Evolutionary conservation across 2,888 invertebrate species (phyloP), one percentile per base, ranked within the genome.

Genomic region (Papilio demoleus): DNA sequence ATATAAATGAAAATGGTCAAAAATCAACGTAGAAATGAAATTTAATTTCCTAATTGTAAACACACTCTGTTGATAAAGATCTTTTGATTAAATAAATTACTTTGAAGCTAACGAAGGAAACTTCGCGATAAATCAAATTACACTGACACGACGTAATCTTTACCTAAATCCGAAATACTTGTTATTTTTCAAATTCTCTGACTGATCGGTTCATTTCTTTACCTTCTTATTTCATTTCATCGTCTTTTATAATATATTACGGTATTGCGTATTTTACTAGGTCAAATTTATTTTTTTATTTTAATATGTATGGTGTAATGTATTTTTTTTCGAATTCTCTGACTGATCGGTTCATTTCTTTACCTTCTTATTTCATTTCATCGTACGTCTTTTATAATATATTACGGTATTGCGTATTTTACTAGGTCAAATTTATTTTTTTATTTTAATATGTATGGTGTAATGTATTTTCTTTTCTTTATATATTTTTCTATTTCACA

Each of bases 81-180:
- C 24, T 6, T 19, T 34, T 59, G 17, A 59, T 59, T 59, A 34
- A 65, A 65, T 65, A 58, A 19, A n/a, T 3, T 58, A 58, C 65
- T 58, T 58, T 17, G 27, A 12, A 34, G 59, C 65, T 65, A 59
- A 65, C 59, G 53, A 65, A 42, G 17, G 65, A 36, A 59, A 42
- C 40, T 59, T 42, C 59, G 45, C 34, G 24, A 42, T 58, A 58
- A 65, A 58, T 58, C 24, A 58, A 63, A 58, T 68, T 47, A 45
- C 63, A 58, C 56, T 17, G 40, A 40, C 36, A 40, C 38, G 38
- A 19, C 36, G 34, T 42, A 58, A 65, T 58, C 65, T 65, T 58
- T 42, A 45, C 65, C 45, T 34, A n/a, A 45, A 65, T 45, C 22
- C 45, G n/a, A 34, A 45, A 58, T 42, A 64, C 53, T 31, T 53